Conservation (phyloP, 1,140 invertebrate genomes). For the Drosophila sp. region DNA sequence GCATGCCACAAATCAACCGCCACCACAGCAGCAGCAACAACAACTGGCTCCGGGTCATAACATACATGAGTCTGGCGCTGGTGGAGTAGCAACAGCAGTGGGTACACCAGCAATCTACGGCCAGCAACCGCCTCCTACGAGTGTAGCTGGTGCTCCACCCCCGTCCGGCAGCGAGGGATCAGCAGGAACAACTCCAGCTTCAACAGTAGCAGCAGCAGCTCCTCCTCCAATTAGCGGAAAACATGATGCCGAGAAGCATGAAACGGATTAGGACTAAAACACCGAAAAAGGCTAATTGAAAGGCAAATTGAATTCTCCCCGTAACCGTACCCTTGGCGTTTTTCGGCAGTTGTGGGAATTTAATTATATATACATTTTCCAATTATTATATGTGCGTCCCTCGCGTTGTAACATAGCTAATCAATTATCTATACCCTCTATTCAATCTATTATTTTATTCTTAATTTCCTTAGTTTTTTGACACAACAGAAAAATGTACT, state of each 20-base stretch:
- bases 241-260: conserved; percentile 55
- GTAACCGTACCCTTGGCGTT: conserved; percentile 2
- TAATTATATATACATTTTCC: conserved; percentile 15
- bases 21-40: conserved; percentile 33
- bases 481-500: conserved; percentile 9
- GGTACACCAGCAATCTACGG: conserved; percentile 29
- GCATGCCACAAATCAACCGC: conserved; percentile 43
- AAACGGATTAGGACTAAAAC: conserved; percentile 52
- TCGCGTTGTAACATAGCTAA: conserved; percentile 57
- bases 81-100: conserved; percentile 22
- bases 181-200: conserved; percentile 7
- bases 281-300: background rate
- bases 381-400: conserved; percentile 23
- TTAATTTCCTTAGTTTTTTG: conserved; percentile 10
- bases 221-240: conserved; percentile 36
- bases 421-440: conserved; percentile 15
- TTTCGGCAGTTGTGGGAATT: conserved; percentile 17
- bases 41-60: conserved; percentile 30
- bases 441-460: conserved; percentile 5
- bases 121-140: background rate
- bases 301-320: background rate
- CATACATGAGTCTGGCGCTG: conserved; percentile 22
- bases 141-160: conserved; percentile 10
- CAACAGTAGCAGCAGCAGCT: conserved; percentile 11
- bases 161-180: conserved; percentile 11